phyloP scores from a whole-genome alignment of 1,140 invertebrate species.

The Tribolium madens region DNA sequence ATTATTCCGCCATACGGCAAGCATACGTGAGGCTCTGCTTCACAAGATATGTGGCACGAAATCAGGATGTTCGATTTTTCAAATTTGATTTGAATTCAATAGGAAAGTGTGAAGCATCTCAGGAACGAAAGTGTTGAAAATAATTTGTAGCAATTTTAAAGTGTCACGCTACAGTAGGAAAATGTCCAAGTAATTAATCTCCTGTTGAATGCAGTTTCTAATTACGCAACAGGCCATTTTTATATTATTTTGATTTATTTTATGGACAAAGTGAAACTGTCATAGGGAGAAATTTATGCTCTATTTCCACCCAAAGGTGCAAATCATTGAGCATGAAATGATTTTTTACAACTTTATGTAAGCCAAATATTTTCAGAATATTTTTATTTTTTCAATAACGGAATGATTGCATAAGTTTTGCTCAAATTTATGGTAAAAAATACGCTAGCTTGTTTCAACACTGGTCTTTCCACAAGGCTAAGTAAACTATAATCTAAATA shows the following conservation, averaged over 20 bases:
- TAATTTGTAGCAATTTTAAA: constrained; percentile 8
- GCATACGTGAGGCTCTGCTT: constrained; percentile 3
- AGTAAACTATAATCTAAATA: background rate
- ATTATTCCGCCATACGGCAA: background rate
- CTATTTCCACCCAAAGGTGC: constrained; percentile 12
- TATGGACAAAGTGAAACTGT: constrained; percentile 21
- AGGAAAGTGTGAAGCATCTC: constrained; percentile 14
- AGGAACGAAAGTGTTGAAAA: constrained; percentile 12
- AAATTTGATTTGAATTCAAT: background rate
- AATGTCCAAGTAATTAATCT: background rate
- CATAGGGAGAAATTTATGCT: constrained; percentile 2
- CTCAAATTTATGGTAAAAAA: constrained; percentile 13
- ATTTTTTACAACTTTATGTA: constrained; percentile 22
- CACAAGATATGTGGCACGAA: constrained; percentile 1
- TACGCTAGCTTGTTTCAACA: background rate
- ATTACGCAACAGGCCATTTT: constrained; percentile 1
- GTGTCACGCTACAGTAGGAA: background rate
- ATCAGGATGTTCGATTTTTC: constrained; percentile 1
- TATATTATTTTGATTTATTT: constrained; percentile 10
- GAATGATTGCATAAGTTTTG: constrained; percentile 5
- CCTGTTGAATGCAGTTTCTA: constrained; percentile 8
- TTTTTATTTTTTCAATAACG: constrained; percentile 14
- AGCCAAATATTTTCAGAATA: background rate
- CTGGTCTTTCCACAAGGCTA: background rate
- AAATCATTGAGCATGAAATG: constrained; percentile 21